phyloP scores from a whole-genome alignment of 2,888 invertebrate genomes.

The Melanchra persicariae region DNA sequence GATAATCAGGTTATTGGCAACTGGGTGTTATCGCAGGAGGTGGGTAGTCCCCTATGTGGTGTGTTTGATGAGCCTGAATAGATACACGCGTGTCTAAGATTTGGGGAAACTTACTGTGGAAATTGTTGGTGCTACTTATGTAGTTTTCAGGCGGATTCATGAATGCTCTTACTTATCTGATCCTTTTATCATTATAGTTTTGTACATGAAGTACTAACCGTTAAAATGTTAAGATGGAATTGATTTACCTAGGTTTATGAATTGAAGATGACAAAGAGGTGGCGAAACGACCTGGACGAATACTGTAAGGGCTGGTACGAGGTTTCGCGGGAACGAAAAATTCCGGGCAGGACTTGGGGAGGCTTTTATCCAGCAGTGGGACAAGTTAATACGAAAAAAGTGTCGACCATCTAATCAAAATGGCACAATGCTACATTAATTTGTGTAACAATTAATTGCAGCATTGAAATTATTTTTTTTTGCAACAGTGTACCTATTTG shows the following conservation, averaged over 20 bases:
- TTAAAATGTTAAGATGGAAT: background rate
- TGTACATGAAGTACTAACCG: background rate
- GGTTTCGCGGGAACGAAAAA: too few species aligned
- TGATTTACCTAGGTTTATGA: too few species aligned
- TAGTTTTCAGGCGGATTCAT: too few species aligned
- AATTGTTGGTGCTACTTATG: background rate
- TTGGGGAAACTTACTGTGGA: background rate
- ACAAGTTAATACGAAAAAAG: too few species aligned
- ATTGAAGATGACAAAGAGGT: too few species aligned
- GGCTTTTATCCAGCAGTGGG: too few species aligned
- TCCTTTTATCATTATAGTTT: too few species aligned
- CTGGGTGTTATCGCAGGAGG: constrained; percentile 1
- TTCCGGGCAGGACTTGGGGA: too few species aligned
- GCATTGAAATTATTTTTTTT: background rate
- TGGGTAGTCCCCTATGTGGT: background rate
- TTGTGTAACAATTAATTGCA: background rate
- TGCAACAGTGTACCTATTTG: background rate
- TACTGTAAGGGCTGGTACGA: too few species aligned
- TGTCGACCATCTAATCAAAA: too few species aligned
- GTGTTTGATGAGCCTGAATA: background rate
- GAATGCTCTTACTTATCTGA: too few species aligned
- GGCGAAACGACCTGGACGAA: too few species aligned
- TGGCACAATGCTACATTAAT: background rate
- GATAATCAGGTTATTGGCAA: constrained; percentile 45
- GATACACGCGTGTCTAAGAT: background rate